Conservation (phyloP, 2,888 invertebrate species). For the Lasius platythorax region DNA sequence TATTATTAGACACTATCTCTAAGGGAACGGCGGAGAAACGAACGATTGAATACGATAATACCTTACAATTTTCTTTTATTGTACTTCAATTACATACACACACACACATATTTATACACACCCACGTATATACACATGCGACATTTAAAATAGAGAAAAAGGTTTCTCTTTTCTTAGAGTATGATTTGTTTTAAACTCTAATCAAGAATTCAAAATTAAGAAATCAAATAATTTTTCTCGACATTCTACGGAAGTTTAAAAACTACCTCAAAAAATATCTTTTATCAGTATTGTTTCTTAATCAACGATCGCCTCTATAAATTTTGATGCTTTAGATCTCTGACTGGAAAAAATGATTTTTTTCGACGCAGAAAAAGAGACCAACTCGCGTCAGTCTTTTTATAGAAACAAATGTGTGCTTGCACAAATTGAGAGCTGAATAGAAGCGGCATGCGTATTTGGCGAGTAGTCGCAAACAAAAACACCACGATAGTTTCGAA, state of each 20-base stretch:
- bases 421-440: conserved; percentile 48
- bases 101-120: neutral
- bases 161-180: neutral
- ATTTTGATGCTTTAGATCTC: neutral
- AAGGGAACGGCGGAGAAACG: neutral
- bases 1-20: conserved; percentile 43
- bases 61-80: neutral
- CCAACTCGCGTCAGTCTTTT: conserved; percentile 22
- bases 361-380: neutral
- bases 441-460: conserved; percentile 28
- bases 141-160: neutral
- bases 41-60: conserved; percentile 1
- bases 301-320: neutral
- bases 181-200: neutral
- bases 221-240: neutral
- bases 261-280: neutral
- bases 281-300: neutral
- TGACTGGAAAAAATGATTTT: conserved; percentile 13
- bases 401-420: conserved; percentile 16
- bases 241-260: neutral
- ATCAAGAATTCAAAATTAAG: neutral
- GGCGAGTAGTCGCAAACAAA: conserved; percentile 52
- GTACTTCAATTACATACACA: neutral
- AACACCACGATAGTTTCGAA: conserved; percentile 42
- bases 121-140: neutral